Percentiles rank a stretch among this genome's conserved stretches.
Evolutionary conservation across 2,888 invertebrate genomes (phyloP).

Genomic region (Mellilla xanthometata): DNA sequence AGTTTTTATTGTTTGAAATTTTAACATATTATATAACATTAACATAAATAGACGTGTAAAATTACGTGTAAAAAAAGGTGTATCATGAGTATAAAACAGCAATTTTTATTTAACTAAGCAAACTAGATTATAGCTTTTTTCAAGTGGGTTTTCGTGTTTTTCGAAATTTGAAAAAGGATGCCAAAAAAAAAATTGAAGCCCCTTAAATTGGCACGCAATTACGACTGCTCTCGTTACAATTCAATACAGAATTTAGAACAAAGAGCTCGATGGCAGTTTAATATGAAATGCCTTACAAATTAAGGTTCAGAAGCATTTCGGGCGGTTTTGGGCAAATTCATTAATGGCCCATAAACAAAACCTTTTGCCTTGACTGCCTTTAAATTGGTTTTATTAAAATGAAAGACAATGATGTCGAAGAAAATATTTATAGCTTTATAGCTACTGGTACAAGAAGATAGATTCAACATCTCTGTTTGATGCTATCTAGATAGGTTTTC

Average conservation of each 20-base stretch:
- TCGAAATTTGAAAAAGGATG: no score
- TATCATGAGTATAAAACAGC: no score
- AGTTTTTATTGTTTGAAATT: not conserved
- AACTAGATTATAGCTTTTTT: no score
- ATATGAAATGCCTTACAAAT: slow-evolving; percentile 56
- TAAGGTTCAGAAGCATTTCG: slow-evolving; percentile 47
- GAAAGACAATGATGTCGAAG: slow-evolving; percentile 31
- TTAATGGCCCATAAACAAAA: slow-evolving; percentile 66
- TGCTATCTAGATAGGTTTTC: no score
- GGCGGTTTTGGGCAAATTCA: slow-evolving; percentile 56
- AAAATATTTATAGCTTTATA: no score
- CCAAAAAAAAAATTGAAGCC: not conserved
- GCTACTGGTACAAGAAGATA: no score
- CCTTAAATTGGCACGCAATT: slow-evolving; percentile 9
- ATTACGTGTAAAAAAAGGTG: no score
- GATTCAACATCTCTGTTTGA: no score
- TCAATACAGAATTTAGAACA: slow-evolving; percentile 19
- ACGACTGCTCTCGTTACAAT: slow-evolving; percentile 7
- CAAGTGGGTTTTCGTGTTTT: no score
- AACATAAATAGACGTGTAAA: no score
- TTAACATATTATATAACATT: no score
- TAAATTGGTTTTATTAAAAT: slow-evolving; percentile 44
- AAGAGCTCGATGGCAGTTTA: slow-evolving; percentile 32
- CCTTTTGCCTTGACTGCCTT: slow-evolving; percentile 41
- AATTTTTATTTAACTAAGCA: no score